Evolutionary conservation across 2,113 vertebrate species (phyloP), one percentile per base, ranked within the genome.

Genomic region (Vidua macroura): DNA sequence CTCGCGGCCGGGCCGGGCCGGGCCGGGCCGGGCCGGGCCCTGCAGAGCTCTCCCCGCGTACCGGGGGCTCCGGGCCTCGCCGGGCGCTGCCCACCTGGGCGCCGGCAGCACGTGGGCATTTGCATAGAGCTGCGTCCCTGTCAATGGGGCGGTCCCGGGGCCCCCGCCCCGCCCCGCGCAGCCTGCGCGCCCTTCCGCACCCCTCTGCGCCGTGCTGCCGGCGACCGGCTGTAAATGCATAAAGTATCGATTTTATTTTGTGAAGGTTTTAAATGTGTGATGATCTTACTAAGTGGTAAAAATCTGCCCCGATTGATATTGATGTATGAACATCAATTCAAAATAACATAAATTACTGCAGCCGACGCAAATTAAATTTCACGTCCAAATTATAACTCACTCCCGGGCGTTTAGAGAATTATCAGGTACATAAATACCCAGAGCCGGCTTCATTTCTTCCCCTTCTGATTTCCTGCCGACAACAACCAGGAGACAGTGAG

Each of bases 321-420:
- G 96, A 93, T 69, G 89, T 43, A 82, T 13, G 87, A 69, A 73
- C 95, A 69, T 78, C 93, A 58, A 39, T 79, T 90, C 75, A 31
- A 58, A 96, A 94, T 58, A 62, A 9, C 94, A 75, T 83, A 75
- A 95, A 95, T 96, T 92, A 93, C 82, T 72, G 73, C 83, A 12
- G 94, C 68, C 24, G n/a, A 76, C 73, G 33, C 86, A 72, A 92
- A 95, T 95, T 95, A 94, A 90, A 94, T 90, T 72, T 83, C 79
- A 13, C 15, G 22, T 93, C 83, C 77, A 37, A 86, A 88, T 94
- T 95, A 92, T 76, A 92, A 86, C 53, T 88, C 80, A 9, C 66
- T 92, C 46, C 81, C 39, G 24, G 76, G 80, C 70, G 13, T 49
- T 95, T 67, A 86, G 84, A 76, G 90, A 78, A 92, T 86, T 83